Evolutionary conservation across 2,888 invertebrate species (phyloP).

Genomic region (Dascillus cervinus): DNA sequence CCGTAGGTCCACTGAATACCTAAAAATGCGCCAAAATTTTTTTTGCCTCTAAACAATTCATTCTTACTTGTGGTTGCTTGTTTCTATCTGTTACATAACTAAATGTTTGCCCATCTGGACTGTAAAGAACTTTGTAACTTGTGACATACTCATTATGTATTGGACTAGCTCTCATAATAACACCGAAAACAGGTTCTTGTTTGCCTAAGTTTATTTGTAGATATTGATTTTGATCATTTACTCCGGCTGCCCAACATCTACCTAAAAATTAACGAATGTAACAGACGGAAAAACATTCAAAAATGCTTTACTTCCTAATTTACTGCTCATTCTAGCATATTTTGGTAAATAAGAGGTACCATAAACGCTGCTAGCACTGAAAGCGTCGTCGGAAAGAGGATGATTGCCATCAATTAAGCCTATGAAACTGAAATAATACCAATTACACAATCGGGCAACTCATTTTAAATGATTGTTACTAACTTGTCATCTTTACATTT

Average conservation of each 20-base stretch:
- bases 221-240: conserved; percentile 56
- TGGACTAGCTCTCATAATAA: conserved; percentile 64
- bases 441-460: too few species aligned
- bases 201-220: conserved; percentile 54
- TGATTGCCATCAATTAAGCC: conserved; percentile 45
- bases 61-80: conserved; percentile 45
- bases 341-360: conserved; percentile 47
- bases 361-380: conserved; percentile 52
- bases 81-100: conserved; percentile 48
- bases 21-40: conserved; percentile 29
- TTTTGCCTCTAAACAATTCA: background rate
- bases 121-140: conserved; percentile 65
- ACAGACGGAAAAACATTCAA: too few species aligned
- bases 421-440: conserved; percentile 32
- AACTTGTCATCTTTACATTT: too few species aligned
- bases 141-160: conserved; percentile 66
- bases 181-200: conserved; percentile 64
- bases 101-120: conserved; percentile 56
- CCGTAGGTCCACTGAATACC: conserved; percentile 67
- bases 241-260: conserved; percentile 64
- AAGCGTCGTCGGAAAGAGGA: conserved; percentile 46
- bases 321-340: conserved; percentile 47
- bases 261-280: conserved; percentile 38
- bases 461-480: too few species aligned
- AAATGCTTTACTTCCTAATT: too few species aligned